Evolutionary conservation across 2,113 vertebrate species (phyloP).

Genomic region (Canis aureus): DNA sequence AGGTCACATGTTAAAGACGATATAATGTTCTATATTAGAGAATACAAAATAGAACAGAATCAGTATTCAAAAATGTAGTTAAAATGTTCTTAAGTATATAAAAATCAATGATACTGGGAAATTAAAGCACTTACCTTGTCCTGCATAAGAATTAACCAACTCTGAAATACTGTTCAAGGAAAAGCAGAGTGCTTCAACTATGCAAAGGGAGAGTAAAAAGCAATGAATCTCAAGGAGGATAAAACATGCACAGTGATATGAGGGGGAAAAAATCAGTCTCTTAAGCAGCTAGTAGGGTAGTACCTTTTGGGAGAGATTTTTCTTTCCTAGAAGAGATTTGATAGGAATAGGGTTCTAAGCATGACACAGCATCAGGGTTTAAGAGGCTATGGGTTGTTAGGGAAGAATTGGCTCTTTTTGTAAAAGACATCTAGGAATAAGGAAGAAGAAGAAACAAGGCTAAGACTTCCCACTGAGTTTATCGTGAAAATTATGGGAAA

Average conservation of each 20-base stretch:
- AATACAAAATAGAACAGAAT: conserved; percentile 6
- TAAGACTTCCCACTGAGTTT: neutral
- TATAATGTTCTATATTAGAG: neutral
- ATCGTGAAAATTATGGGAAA: neutral
- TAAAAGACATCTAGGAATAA: neutral
- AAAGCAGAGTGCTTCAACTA: neutral
- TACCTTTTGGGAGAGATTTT: neutral
- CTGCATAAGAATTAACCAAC: neutral
- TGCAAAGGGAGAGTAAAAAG: neutral
- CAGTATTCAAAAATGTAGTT: neutral
- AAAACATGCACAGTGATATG: neutral
- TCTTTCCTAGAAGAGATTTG: neutral
- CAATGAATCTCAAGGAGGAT: neutral
- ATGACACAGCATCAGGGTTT: neutral
- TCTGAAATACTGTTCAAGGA: neutral
- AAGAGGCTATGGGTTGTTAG: neutral
- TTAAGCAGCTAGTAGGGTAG: neutral
- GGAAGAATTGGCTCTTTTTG: neutral
- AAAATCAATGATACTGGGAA: neutral
- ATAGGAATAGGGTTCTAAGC: neutral
- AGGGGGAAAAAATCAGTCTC: neutral
- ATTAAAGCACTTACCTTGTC: neutral
- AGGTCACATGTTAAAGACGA: neutral
- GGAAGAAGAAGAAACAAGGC: neutral
- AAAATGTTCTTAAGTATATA: conserved; percentile 10